Evolutionary conservation across 1,140 invertebrate species (phyloP).

Genomic region (Heliconius congener): DNA sequence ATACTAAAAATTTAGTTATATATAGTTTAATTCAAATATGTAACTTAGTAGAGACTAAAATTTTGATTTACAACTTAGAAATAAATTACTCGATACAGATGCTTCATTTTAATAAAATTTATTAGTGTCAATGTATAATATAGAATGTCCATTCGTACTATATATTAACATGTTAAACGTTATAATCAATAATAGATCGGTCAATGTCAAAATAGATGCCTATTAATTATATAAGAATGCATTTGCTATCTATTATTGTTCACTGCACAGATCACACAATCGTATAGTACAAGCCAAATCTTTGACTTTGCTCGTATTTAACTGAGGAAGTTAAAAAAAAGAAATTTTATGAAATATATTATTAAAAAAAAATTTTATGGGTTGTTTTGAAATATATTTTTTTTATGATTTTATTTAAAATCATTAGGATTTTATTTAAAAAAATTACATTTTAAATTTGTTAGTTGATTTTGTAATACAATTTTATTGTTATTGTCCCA

Average conservation of each 20-base stretch:
- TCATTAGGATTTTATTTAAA: too few relatives aligned
- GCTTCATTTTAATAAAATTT: neutral
- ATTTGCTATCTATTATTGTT: constrained; percentile 3
- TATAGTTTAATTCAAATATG: neutral
- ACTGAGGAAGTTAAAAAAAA: neutral
- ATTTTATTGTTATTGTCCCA: neutral
- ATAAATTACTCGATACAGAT: neutral
- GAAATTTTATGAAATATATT: neutral
- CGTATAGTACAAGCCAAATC: neutral
- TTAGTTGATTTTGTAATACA: neutral
- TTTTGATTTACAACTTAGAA: neutral
- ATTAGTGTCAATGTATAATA: neutral
- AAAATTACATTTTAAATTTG: neutral
- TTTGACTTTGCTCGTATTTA: neutral
- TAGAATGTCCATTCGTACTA: neutral
- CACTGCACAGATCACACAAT: neutral
- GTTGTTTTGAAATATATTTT: too few relatives aligned
- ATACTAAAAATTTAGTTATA: too few relatives aligned
- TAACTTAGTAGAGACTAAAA: neutral
- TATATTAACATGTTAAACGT: constrained; percentile 4
- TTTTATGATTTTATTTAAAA: too few relatives aligned
- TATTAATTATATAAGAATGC: constrained; percentile 13
- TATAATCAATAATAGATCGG: constrained; percentile 14
- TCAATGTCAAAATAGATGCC: constrained; percentile 15
- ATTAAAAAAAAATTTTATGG: neutral